These are phyloP conservation scores for Pristionchus exspectatus DNA, from an alignment of 2,888 invertebrate genomes.

Conservation along the genomic window DNA sequence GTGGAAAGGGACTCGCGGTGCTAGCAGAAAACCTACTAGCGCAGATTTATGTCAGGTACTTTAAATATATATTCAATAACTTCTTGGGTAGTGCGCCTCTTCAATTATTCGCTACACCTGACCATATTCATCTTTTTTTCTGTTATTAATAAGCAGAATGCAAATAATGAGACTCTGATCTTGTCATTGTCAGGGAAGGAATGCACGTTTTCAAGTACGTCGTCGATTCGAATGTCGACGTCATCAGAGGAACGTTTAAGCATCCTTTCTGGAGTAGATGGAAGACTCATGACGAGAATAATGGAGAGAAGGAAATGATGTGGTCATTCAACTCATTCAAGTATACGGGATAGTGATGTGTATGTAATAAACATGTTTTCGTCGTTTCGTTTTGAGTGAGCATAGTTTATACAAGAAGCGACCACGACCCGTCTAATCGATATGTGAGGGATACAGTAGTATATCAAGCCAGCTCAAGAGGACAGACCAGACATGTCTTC, in stretches of 20 bases:
- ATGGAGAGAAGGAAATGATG: conserved; percentile 3
- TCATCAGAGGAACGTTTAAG: neutral
- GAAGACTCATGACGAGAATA: neutral
- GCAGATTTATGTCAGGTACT: neutral
- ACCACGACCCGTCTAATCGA: conserved; percentile 30
- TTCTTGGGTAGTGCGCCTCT: too few relatives aligned
- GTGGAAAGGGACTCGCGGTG: neutral
- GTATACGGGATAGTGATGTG: neutral
- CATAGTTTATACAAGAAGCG: neutral
- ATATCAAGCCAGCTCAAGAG: conserved; percentile 11
- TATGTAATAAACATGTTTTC: neutral
- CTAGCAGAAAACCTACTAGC: neutral
- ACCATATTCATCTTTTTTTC: too few relatives aligned
- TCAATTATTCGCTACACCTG: neutral
- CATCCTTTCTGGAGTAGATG: conserved; percentile 34
- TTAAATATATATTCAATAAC: too few relatives aligned
- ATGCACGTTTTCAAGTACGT: conserved; percentile 24
- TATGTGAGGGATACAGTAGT: neutral
- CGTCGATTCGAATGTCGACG: neutral
- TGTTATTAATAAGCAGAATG: neutral
- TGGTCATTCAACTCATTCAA: conserved; percentile 31
- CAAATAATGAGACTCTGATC: neutral
- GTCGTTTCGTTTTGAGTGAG: neutral
- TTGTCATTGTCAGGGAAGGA: conserved; percentile 28
- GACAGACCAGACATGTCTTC: conserved; percentile 34